Conservation (phyloP, 1,140 invertebrate genomes). For the Hylyphantes graminicola region DNA sequence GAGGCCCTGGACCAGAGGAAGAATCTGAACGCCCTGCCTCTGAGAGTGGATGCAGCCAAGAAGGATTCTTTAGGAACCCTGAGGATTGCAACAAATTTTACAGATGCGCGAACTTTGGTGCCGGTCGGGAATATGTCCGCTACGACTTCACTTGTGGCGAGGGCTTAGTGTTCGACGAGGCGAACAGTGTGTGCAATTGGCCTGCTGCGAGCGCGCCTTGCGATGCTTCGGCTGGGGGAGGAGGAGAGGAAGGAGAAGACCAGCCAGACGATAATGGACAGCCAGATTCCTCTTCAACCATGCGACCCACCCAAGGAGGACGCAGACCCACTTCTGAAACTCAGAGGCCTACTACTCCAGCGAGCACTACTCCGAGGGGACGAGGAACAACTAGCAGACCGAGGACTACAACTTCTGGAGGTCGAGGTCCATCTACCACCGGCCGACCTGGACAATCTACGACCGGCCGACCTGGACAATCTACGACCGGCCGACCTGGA, state of each 20-base stretch:
- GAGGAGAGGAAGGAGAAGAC: neutral
- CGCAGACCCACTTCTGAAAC: neutral
- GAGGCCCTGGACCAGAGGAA: neutral
- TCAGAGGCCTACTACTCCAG: neutral
- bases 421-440: neutral
- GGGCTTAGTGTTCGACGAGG: conserved; percentile 71
- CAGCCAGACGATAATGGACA: neutral
- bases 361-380: neutral
- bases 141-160: conserved; percentile 72
- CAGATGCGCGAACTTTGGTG: conserved; percentile 74
- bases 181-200: conserved; percentile 64
- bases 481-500: neutral
- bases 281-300: conserved; percentile 57
- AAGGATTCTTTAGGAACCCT: conserved; percentile 76
- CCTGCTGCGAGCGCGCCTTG: conserved; percentile 55
- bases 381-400: neutral
- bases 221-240: conserved; percentile 51
- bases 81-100: conserved; percentile 71
- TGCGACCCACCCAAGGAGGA: neutral
- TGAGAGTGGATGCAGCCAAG: conserved; percentile 61
- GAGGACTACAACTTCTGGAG: neutral
- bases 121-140: conserved; percentile 70
- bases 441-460: neutral
- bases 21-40: neutral
- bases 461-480: neutral